A percentile compares a stretch with the other conserved stretches of the same genome.
phyloP scores from a whole-genome alignment of 2,888 invertebrate genomes.

The Pseudoips prasinana region DNA sequence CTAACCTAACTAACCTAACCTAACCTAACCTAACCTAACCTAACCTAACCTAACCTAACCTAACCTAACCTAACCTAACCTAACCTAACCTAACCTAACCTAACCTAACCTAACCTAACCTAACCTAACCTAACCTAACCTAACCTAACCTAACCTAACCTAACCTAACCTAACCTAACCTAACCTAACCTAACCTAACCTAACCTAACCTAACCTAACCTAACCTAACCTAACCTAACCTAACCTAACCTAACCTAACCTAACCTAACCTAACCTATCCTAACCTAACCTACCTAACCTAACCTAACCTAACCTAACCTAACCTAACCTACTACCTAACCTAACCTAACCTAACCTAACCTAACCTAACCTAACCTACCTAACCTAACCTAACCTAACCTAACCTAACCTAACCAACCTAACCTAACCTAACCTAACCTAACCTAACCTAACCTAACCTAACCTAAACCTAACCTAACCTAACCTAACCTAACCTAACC shows the following conservation, averaged over 20 bases:
- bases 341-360: slow-evolving; percentile 12
- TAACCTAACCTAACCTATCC: slow-evolving; percentile 11
- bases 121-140: slow-evolving; percentile 16
- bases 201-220: slow-evolving; percentile 19
- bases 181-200: slow-evolving; percentile 18
- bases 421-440: slow-evolving; percentile 13
- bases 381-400: slow-evolving; percentile 11
- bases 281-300: slow-evolving; percentile 12
- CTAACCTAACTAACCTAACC: slow-evolving; percentile 14
- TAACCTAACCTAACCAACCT: slow-evolving; percentile 12
- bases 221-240: slow-evolving; percentile 16
- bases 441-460: slow-evolving; percentile 10
- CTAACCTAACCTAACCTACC: slow-evolving; percentile 15
- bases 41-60: slow-evolving; percentile 17
- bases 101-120: slow-evolving; percentile 19
- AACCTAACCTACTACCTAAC: slow-evolving; percentile 10
- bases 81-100: slow-evolving; percentile 22
- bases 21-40: slow-evolving; percentile 11
- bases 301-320: slow-evolving; percentile 14
- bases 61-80: slow-evolving; percentile 22
- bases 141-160: slow-evolving; percentile 20
- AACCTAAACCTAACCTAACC: slow-evolving; percentile 7
- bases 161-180: slow-evolving; percentile 20
- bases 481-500: slow-evolving; percentile 11
- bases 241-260: slow-evolving; percentile 11